Evolutionary conservation across 1,140 invertebrate species (phyloP).

Genomic region (Lasioglossum baleicum): DNA sequence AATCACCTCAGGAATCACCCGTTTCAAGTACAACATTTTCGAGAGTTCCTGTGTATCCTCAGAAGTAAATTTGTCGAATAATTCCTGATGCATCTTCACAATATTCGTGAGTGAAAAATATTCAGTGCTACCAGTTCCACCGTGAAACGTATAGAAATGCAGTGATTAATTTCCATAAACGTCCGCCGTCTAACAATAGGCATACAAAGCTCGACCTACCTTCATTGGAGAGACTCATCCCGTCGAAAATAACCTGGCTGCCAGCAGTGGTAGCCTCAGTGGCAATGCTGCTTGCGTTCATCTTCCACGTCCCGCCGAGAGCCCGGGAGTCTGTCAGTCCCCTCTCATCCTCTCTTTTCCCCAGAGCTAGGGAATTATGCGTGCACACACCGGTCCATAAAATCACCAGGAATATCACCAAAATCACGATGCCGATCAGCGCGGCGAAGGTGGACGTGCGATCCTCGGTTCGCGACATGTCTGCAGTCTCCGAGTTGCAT

Average conservation of each 20-base stretch:
- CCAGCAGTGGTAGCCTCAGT: too few relatives aligned
- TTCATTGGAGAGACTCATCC: constrained; percentile 42
- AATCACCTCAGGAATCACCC: too few relatives aligned
- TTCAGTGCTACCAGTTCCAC: too few relatives aligned
- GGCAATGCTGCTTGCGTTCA: background rate
- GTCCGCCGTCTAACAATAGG: too few relatives aligned
- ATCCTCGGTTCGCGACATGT: constrained; percentile 62
- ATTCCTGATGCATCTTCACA: too few relatives aligned
- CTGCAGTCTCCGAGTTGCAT: constrained; percentile 20
- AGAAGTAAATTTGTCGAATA: too few relatives aligned
- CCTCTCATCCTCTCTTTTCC: background rate
- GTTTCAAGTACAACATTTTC: too few relatives aligned
- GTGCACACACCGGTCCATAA: constrained; percentile 55
- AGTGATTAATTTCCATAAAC: too few relatives aligned
- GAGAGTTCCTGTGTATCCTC: too few relatives aligned
- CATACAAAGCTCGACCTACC: constrained; percentile 29
- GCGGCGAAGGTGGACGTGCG: constrained; percentile 57
- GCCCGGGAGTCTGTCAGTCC: background rate
- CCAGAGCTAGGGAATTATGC: background rate
- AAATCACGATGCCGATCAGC: constrained; percentile 48
- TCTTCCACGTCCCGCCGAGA: background rate
- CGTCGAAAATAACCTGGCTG: background rate
- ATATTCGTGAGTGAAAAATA: too few relatives aligned
- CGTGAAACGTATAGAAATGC: too few relatives aligned
- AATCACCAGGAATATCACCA: constrained; percentile 58